Conservation (phyloP, 2,113 vertebrate genomes). For the Rhadina sibilatrix region DNA sequence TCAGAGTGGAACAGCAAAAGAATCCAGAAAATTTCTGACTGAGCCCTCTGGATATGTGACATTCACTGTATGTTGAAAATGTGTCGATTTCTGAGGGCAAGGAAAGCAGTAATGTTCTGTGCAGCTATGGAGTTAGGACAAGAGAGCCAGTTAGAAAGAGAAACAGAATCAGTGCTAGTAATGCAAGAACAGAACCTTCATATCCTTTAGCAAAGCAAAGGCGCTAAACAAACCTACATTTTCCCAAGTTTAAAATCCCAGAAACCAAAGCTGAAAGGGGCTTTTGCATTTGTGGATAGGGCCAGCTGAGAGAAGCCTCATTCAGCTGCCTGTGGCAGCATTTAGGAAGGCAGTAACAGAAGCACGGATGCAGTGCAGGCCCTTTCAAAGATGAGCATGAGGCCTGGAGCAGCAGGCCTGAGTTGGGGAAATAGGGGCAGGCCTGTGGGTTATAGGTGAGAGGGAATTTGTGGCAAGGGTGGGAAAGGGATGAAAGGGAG, state of each 20-base stretch:
- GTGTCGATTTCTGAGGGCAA: neutral
- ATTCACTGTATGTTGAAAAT: neutral
- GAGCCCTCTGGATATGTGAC: neutral
- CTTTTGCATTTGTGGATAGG: neutral
- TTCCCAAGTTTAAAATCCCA: neutral
- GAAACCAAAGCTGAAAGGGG: neutral
- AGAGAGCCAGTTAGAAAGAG: neutral
- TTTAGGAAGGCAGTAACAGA: neutral
- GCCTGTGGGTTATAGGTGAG: neutral
- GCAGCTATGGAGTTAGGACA: neutral
- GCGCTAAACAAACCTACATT: neutral
- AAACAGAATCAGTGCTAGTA: neutral
- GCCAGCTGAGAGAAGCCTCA: neutral
- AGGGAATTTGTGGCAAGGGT: neutral
- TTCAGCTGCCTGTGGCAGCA: neutral
- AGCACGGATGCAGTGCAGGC: neutral
- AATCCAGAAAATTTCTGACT: neutral
- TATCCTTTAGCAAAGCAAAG: neutral
- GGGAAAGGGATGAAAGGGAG: neutral
- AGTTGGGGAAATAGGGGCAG: neutral
- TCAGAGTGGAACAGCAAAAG: neutral
- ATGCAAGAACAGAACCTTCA: neutral
- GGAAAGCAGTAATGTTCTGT: neutral
- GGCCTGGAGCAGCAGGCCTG: neutral
- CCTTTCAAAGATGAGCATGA: neutral